These are phyloP conservation scores for Littorina saxatilis DNA, from an alignment of 1,140 invertebrate genomes.

Conservation along the genomic window DNA sequence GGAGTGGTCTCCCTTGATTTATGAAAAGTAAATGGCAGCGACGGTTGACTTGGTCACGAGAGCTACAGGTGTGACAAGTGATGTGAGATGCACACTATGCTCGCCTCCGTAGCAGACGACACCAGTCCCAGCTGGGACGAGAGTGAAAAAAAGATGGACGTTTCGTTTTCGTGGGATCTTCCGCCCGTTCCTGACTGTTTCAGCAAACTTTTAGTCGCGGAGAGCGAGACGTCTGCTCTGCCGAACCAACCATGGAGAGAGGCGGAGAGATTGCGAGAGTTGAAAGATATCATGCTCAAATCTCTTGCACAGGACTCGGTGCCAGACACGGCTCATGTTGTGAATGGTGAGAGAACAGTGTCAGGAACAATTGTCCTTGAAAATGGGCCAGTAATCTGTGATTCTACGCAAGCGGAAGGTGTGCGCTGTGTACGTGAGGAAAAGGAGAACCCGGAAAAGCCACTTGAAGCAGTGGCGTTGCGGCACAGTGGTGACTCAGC, in stretches of 20 bases:
- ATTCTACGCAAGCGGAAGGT: no score
- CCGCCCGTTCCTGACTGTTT: conserved; percentile 35
- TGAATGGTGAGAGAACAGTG: background rate
- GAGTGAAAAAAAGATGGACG: conserved; percentile 20
- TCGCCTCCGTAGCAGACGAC: background rate
- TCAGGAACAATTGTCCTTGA: background rate
- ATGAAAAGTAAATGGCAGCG: background rate
- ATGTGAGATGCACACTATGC: background rate
- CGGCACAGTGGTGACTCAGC: background rate
- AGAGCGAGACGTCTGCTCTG: conserved; percentile 24
- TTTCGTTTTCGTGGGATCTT: conserved; percentile 21
- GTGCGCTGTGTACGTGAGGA: no score
- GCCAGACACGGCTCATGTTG: background rate
- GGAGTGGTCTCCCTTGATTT: conserved; percentile 16
- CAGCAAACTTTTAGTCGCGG: conserved; percentile 25
- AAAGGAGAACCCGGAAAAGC: no score
- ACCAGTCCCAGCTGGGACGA: background rate
- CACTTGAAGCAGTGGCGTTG: no score
- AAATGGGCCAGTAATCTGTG: no score
- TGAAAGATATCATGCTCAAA: conserved; percentile 35
- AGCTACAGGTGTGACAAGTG: conserved; percentile 24
- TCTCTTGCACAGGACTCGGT: conserved; percentile 11
- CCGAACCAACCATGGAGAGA: conserved; percentile 34
- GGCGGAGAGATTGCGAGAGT: conserved; percentile 23
- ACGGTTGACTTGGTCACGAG: background rate